These are phyloP conservation scores for Mareca penelope DNA, from an alignment of 2,797 vertebrate species.

Conservation along the genomic window DNA sequence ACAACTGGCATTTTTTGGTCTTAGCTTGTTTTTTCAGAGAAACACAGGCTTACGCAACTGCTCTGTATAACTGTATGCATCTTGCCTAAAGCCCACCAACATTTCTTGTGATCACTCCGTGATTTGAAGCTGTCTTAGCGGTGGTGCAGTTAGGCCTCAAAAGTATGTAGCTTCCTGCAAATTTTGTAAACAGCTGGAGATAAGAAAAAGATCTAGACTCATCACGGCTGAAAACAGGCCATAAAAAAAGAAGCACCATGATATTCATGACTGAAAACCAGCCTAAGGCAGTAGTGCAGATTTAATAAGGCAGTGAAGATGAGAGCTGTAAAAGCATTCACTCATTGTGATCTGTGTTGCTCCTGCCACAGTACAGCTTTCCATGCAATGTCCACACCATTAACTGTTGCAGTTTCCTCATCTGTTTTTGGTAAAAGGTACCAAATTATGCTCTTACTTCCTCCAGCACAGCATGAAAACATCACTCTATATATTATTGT, in stretches of 20 bases:
- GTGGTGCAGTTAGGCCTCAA: background rate
- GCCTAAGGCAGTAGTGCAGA: background rate
- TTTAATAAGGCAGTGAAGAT: background rate
- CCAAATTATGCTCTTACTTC: background rate
- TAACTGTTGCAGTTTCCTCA: background rate
- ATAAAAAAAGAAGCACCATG: background rate
- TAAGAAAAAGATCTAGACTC: background rate
- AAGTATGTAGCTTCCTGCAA: background rate
- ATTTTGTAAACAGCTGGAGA: background rate
- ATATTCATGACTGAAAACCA: background rate
- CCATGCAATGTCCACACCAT: background rate
- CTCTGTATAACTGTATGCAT: background rate
- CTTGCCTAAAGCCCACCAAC: background rate
- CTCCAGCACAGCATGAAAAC: background rate
- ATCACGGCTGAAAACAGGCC: background rate
- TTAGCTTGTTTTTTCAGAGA: background rate
- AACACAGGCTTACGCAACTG: background rate
- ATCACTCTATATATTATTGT: background rate
- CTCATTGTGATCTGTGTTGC: background rate
- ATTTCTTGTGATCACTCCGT: background rate
- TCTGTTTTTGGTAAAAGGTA: background rate
- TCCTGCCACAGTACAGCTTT: fast-evolving
- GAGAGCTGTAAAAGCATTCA: background rate
- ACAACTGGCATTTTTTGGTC: background rate
- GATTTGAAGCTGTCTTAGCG: background rate